Base-by-base conservation (phyloP, 1,140 invertebrate species). In the Drosophila santomea region DNA sequence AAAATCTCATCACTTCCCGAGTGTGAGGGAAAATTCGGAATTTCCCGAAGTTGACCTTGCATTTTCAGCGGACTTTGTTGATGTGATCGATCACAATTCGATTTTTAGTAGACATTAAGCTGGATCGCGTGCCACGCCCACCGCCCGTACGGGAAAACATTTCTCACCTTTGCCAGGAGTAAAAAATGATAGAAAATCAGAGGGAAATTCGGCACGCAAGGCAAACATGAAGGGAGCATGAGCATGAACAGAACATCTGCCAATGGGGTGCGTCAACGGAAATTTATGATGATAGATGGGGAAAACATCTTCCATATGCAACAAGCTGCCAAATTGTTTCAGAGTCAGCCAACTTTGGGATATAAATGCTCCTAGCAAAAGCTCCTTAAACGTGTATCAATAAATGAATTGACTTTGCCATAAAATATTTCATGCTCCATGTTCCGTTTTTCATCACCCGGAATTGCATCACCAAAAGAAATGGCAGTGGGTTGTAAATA, bases 21-120 rank as follows among this genome's bases (percentile, higher is more conserved):
- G 36, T 7, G 20, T 6, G 6, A 8, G 10, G 14, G 14, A 36
- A 32, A 51, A 23, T 20, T n/a, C 11, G 48, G 41, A 35, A 41
- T 48, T 44, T 36, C 25, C 47, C 23, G 55, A 45, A 58, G 63
- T 63, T 59, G 80, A 81, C 54, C 79, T 81, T 72, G 54, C 54
- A 62, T 39, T 63, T 74, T 59, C 56, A 35, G 58, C 66, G 51
- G 35, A 69, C 73, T 89, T 89, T 83, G 83, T 89, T 88, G 83
- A 88, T 88, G 76, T 88, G 83, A 88, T 88, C 84, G 84, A 88
- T 88, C 67, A 69, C 83, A 89, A 77, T 88, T 88, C 83, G 83
- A 89, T 88, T 89, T 89, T 88, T 88, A 88, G 84, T 89, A 89
- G 84, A 88, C 84, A 88, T 89, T 88, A 88, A 89, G 84, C 83